Percentiles rank a stretch among this genome's conserved stretches.
Conservation (phyloP, 1,140 invertebrate genomes). For the Andricus grossulariae region DNA sequence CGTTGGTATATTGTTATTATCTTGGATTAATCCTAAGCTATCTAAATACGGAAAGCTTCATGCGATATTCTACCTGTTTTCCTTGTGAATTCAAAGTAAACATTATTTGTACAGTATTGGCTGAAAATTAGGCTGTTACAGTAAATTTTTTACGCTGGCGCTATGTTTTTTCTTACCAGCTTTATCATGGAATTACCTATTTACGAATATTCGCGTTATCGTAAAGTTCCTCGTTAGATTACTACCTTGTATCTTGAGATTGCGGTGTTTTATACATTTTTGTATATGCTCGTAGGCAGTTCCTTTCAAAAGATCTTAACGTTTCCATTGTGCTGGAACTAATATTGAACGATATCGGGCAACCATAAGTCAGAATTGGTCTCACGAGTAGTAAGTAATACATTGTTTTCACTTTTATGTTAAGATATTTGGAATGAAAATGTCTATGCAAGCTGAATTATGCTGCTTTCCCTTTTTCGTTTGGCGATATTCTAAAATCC, state of each 20-base stretch:
- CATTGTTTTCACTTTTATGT: background rate
- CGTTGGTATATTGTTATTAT: background rate
- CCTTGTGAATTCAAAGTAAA: background rate
- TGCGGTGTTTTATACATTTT: background rate
- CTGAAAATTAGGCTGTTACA: too few relatives aligned
- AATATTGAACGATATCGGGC: background rate
- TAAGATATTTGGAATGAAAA: background rate
- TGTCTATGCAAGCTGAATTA: background rate
- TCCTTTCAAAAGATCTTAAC: background rate
- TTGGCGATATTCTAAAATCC: too few relatives aligned
- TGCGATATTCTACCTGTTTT: background rate
- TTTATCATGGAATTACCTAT: too few relatives aligned
- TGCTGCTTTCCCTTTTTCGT: background rate
- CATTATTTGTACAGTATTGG: too few relatives aligned
- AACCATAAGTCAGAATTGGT: background rate
- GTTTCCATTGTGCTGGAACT: background rate
- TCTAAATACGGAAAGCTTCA: background rate
- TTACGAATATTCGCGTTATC: background rate
- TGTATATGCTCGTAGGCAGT: background rate
- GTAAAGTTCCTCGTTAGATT: background rate
- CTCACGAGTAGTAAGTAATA: background rate
- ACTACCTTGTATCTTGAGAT: background rate
- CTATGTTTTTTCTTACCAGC: too few relatives aligned
- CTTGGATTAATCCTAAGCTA: background rate
- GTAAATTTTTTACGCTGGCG: too few relatives aligned